A percentile compares a stretch with the other conserved stretches of the same genome.
Conservation (phyloP, 2,113 vertebrate species). For the Anguilla japonica region DNA sequence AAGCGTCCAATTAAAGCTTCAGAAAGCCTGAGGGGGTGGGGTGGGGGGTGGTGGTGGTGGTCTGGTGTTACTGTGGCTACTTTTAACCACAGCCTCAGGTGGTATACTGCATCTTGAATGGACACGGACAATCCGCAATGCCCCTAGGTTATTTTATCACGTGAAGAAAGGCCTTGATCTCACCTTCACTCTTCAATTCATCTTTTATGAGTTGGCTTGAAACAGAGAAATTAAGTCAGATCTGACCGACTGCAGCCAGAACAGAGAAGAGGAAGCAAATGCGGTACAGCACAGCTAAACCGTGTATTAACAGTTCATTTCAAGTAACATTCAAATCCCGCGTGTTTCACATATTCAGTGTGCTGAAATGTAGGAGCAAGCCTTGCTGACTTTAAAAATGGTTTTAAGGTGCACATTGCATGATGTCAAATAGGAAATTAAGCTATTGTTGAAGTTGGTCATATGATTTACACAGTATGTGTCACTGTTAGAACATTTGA, state of each 20-base stretch:
- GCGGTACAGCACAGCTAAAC: not conserved
- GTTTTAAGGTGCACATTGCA: not conserved
- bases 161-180: not conserved
- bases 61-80: not conserved
- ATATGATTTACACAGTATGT: not conserved
- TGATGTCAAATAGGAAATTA: not conserved
- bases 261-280: not conserved
- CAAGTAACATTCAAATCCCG: not conserved
- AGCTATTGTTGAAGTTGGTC: not conserved
- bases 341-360: not conserved
- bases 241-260: constrained; percentile 31
- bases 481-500: not conserved
- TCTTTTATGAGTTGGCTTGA: constrained; percentile 43
- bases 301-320: not conserved
- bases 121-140: not conserved
- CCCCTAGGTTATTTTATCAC: not conserved
- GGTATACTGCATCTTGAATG: not conserved
- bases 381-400: not conserved
- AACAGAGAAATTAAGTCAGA: constrained; percentile 38
- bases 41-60: no score
- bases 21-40: constrained; percentile 7
- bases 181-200: constrained; percentile 37
- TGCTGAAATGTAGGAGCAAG: not conserved
- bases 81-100: not conserved
- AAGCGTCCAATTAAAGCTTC: constrained; percentile 29